Evolutionary conservation across 2,113 vertebrate species (phyloP), one percentile per base, ranked within the genome.

Genomic region (Gadus chalcogrammus): DNA sequence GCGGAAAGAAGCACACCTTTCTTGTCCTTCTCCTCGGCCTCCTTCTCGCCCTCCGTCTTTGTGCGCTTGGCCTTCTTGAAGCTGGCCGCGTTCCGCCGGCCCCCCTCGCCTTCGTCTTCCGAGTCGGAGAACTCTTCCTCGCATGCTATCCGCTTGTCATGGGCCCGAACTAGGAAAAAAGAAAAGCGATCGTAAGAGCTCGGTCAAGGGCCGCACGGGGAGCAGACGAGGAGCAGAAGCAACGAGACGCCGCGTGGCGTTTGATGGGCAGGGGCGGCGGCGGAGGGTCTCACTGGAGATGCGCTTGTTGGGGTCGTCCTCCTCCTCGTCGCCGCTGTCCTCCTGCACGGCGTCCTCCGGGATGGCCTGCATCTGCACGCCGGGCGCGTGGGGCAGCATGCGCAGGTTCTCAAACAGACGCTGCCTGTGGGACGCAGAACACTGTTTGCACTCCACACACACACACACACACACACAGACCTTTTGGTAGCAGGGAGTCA

Each of bases 41-140:
- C 95, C 79, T 98, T 98, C 56, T 99, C 96, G 72, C 96, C 97
- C 62, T 98, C 96, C 0, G 94, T 95, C 87, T 99, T 99, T 76
- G 92, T 92, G 42, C 97, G 91, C 72, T 99, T 99, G 53, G 91
- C 87, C 77, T 99, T 99, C 89, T 98, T 99, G 82, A 94, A 99
- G 85, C 93, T 99, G 79, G 95, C 90, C 2, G 94, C 84, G 0
- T 99, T 98, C 64, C 95, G 94, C 74, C 96, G 95, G 0, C 97
- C 96, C 0, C 89, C 89, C 74, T 89, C 88, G 0, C 97, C 97
- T 76, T 99, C 97, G 3, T 98, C 97, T 73, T 99, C 97, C 0
- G 97, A 99, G 80, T 99, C 97, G 0, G 97, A 99, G 90, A 99
- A 99, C 79, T 99, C 97, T 73, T 99, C 96, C 0, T 99, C 97